Evolutionary conservation across 2,113 vertebrate species (phyloP), one percentile per base, ranked within the genome.

Genomic region (Phalacrocorax pelagicus): DNA sequence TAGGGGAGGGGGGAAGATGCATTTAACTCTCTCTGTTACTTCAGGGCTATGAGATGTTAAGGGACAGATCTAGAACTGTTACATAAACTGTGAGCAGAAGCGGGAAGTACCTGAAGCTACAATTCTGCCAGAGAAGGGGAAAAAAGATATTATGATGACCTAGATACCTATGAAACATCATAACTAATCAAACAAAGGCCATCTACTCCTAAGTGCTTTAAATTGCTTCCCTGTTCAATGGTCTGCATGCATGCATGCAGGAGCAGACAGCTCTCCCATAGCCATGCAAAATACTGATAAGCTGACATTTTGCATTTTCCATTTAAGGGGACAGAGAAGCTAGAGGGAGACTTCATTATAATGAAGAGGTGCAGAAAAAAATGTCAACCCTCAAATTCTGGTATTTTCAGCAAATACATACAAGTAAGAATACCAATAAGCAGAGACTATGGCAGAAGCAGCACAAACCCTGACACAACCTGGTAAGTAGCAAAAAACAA

Each of bases 171-270:
- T 5, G 67, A 90, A 92, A 55, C 26, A 4, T 46, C 51, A 59
- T 47, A 95, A 75, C 46, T 87, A 34, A 94, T 47, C 81, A 92
- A 88, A 91, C 69, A 88, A 85, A 82, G 83, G 62, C 27, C 44
- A 30, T 67, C 83, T 70, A 42, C 30, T 77, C 57, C 11, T 44
- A 51, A 70, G 54, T 85, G 66, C 38, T 66, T 92, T 72, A 77
- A 73, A 82, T 12, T 66, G 44, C 49, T 82, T 52, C 55, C 57
- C 52, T 85, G 52, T 26, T 61, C 58, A 95, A 78, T 7, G 24
- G 83, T 36, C 19, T 3, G 38, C 42, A 55, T 3, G 22, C 32
- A n/a, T 18, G 29, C 17, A n/a, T 18, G 54, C 54, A 70, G 36
- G 21, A 82, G 24, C 27, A 57, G 36, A 69, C 17, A 81, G 65